Evolutionary conservation across 1,140 invertebrate species (phyloP).

Genomic region (Halesus radiatus): DNA sequence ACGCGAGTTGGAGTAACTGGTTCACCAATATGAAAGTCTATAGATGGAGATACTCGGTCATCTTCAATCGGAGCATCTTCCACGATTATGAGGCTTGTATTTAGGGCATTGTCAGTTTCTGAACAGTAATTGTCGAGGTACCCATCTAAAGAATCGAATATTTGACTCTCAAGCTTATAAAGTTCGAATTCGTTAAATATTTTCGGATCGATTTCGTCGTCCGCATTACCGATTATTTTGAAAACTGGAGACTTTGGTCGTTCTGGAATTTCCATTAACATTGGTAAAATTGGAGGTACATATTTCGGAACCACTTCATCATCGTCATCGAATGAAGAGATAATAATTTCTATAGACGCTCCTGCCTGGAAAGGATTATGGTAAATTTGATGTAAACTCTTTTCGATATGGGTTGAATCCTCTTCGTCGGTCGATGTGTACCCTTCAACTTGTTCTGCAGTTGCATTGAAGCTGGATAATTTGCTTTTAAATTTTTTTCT

Average conservation of each 20-base stretch:
- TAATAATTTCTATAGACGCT: slow-evolving; percentile 50
- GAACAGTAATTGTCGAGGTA: slow-evolving; percentile 57
- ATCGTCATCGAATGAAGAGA: slow-evolving; percentile 55
- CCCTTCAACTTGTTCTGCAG: background rate
- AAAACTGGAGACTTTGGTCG: slow-evolving; percentile 63
- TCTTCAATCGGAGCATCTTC: background rate
- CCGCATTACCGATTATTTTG: slow-evolving; percentile 62
- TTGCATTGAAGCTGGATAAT: slow-evolving; percentile 45
- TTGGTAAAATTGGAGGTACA: background rate
- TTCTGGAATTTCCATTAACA: slow-evolving; percentile 35
- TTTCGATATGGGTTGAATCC: too few species aligned
- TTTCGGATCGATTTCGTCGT: slow-evolving; percentile 56
- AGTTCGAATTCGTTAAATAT: slow-evolving; percentile 60
- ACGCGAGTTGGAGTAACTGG: slow-evolving; percentile 66
- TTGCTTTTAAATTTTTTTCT: slow-evolving; percentile 47
- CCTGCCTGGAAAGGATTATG: background rate
- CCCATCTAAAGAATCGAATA: slow-evolving; percentile 48
- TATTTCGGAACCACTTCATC: slow-evolving; percentile 23
- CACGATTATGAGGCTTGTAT: background rate
- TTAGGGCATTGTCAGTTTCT: slow-evolving; percentile 31
- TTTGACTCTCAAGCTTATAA: slow-evolving; percentile 38
- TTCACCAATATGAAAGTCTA: slow-evolving; percentile 68
- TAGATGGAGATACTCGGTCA: slow-evolving; percentile 54
- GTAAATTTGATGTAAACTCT: too few species aligned
- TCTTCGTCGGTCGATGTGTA: too few species aligned